Base-by-base conservation (phyloP, 2,888 invertebrate species). In the Eupithecia pulchellata region DNA sequence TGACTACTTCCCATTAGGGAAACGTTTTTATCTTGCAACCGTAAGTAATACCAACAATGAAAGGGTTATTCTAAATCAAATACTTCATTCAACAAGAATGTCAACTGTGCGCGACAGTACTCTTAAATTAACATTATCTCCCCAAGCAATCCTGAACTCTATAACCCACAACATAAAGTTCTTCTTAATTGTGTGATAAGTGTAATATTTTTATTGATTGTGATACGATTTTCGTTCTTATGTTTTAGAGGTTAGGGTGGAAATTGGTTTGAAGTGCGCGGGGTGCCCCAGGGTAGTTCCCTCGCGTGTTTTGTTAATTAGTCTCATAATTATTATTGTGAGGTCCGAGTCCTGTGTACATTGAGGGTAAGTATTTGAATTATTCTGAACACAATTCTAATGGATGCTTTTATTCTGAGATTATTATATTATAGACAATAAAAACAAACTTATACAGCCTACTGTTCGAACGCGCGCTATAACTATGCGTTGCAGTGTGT, bases 271-370 rank as follows among this genome's bases (percentile, higher is more conserved):
- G 36, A 0, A 8, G 29, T 20, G 60, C 30, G 34, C 55, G 68
- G 64, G 36, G 30, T 39, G 72, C 64, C 67, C 64, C 30, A 65
- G 74, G 77, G 71, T 57, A 42, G 68, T 68, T 68, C 69, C 72
- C 69, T 69, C 74, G 66, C 66, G 61, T 74, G 74, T 72, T 76
- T 73, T 68, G 76, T 76, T 78, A 78, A 78, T 78, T 78, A 75
- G 76, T 72, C 70, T 73, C 65, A 70, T 75, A 75, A 76, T 75
- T 66, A 76, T 73, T 75, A 74, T 71, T 74, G 75, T 72, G 68
- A 71, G 67, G 70, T 71, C 52, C 71, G 74, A 75, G 73, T 69
- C 74, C 70, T 76, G 65, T 75, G 72, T 72, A 71, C 74, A 77
- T 70, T 64, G 71, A 72, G 67, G 69, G 69, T 61, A 69, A 64